Evolutionary conservation across 2,113 vertebrate species (phyloP).

Genomic region (Sturnira hondurensis): DNA sequence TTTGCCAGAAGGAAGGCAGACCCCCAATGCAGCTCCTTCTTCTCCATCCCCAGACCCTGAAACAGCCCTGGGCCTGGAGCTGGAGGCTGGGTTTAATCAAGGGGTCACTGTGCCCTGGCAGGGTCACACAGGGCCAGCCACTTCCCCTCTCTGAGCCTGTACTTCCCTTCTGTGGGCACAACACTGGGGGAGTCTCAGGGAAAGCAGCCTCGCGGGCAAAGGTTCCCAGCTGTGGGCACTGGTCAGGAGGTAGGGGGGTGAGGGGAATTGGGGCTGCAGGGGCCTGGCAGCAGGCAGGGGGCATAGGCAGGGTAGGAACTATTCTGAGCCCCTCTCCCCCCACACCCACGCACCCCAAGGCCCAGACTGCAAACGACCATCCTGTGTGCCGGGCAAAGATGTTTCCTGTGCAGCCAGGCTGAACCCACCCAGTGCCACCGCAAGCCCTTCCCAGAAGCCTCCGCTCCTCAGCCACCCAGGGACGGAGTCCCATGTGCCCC

Average conservation of each 20-base stretch:
- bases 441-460: slow-evolving; percentile 36
- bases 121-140: rapidly evolving
- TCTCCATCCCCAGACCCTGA: background rate
- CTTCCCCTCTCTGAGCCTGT: background rate
- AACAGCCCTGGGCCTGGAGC: background rate
- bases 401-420: slow-evolving; percentile 55
- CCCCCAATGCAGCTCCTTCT: background rate
- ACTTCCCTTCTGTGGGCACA: background rate
- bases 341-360: background rate
- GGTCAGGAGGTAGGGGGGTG: background rate
- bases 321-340: background rate
- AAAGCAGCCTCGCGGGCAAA: background rate
- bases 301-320: background rate
- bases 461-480: background rate
- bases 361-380: background rate
- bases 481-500: background rate
- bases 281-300: background rate
- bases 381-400: slow-evolving; percentile 50
- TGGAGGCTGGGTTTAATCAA: background rate
- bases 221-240: background rate
- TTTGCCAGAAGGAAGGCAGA: background rate
- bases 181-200: background rate
- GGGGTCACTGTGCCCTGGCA: rapidly evolving
- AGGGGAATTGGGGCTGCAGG: background rate
- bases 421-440: background rate